Base-by-base conservation (phyloP, 2,888 invertebrate species). In the Scaptodrosophila latifasciaeformis region DNA sequence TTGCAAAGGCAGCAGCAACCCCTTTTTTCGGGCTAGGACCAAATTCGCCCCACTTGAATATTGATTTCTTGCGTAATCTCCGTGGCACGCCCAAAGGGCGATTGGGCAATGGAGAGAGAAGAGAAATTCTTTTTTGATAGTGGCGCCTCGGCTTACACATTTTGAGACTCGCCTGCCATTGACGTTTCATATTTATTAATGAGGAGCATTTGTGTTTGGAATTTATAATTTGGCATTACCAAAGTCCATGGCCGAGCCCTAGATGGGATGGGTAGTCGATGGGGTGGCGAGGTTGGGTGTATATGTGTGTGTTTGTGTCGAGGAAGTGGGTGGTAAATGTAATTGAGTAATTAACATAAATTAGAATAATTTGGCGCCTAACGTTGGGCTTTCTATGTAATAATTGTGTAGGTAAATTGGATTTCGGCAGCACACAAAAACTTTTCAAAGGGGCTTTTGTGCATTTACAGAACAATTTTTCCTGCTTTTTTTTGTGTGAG, bases 341-440 rank as follows among this genome's bases (percentile, higher is more conserved):
- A 84, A 83, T 82, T 82, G 72, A 70, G 79, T 81, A 80, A 84
- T 84, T 83, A 84, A 78, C 84, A 83, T 83, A 84, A 83, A 82
- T 83, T 82, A 81, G 70, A 70, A 70, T 72, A 70, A 78, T 80
- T 74, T 72, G 62, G 62, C 72, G 66, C 62, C 68, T 60, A 69
- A 62, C 72, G 61, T 29, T 12, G 10, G 29, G 24, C 19, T 63
- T 70, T 65, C 62, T 61, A 39, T 59, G 51, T 76, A 72, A 72
- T 72, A 71, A 67, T 76, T 72, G 72, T 65, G 37, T 71, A 76
- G 76, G 69, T 71, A 76, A 76, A 75, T 72, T 72, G 62, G 72
- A 76, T 76, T 76, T 48, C 42, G 39, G 49, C 51, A 29, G 40
- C 47, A 6, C 31, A 53, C 24, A 43, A 42, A 54, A 49, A 34